Evolutionary conservation across 2,113 vertebrate genomes (phyloP).

Genomic region (Callochromis pleurospilus): DNA sequence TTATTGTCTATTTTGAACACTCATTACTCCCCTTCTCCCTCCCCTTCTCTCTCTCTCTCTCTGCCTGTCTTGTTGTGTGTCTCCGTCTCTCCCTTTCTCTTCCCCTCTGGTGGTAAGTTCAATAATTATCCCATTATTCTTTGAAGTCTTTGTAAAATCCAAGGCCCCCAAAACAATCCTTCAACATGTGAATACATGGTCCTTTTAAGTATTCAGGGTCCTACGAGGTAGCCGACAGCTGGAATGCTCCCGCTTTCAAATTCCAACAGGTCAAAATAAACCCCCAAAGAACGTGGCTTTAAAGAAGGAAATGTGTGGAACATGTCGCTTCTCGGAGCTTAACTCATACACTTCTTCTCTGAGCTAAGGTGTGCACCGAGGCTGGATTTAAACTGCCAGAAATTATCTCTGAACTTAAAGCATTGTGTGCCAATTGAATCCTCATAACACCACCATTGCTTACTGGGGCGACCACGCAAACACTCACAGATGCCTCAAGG

Average conservation of each 20-base stretch:
- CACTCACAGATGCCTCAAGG: slow-evolving; percentile 33
- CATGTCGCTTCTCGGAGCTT: background rate
- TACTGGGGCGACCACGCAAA: slow-evolving; percentile 14
- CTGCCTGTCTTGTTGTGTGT: background rate
- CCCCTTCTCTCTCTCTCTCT: background rate
- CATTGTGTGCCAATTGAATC: slow-evolving; percentile 4
- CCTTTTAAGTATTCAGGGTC: slow-evolving; percentile 42
- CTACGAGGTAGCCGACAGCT: slow-evolving; percentile 42
- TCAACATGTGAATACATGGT: slow-evolving; percentile 28
- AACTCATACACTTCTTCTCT: slow-evolving; percentile 2
- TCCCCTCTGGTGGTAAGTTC: slow-evolving; percentile 56
- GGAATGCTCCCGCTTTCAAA: slow-evolving; percentile 31
- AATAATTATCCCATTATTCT: slow-evolving; percentile 67
- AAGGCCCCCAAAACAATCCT: slow-evolving; percentile 43
- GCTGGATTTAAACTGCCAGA: background rate
- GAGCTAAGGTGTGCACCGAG: slow-evolving; percentile 14
- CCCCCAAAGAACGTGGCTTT: slow-evolving; percentile 23
- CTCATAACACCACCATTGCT: background rate
- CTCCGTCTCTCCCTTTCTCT: slow-evolving; percentile 6
- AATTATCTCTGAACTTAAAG: slow-evolving; percentile 3
- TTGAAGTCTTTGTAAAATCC: slow-evolving; percentile 53
- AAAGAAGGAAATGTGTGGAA: background rate
- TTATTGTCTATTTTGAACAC: slow-evolving; percentile 60
- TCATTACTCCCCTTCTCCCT: slow-evolving; percentile 36
- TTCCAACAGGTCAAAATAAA: slow-evolving; percentile 39